Percentiles rank a stretch among this genome's conserved stretches.
phyloP scores from a whole-genome alignment of 2,113 vertebrate species.

The Eublepharis macularius region DNA sequence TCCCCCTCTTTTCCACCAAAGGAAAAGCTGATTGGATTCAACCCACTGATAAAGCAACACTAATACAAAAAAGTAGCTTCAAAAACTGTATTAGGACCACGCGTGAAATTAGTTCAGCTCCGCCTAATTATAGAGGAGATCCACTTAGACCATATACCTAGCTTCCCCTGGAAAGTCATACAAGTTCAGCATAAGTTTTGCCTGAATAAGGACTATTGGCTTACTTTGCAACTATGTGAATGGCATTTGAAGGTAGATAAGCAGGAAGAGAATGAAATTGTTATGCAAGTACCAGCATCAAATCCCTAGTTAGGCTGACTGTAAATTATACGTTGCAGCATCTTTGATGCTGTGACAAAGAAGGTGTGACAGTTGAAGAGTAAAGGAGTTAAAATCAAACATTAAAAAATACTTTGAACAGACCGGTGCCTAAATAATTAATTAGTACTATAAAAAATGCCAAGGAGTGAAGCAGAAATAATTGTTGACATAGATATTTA shows the following conservation, averaged over 20 bases:
- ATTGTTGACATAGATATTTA: conserved; percentile 34
- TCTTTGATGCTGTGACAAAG: conserved; percentile 32
- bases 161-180: rapidly evolving
- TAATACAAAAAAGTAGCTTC: rapidly evolving
- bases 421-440: conserved; percentile 51
- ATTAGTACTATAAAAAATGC: background rate
- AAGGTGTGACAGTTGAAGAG: conserved; percentile 36
- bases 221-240: background rate
- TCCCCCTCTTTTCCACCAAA: too few species aligned
- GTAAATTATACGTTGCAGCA: conserved; percentile 9
- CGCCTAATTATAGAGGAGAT: background rate
- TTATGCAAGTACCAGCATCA: conserved; percentile 5
- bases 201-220: background rate
- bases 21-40: too few species aligned
- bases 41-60: background rate
- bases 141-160: background rate
- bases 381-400: conserved; percentile 28
- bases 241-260: conserved; percentile 13
- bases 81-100: background rate
- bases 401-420: conserved; percentile 32
- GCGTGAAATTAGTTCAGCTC: background rate
- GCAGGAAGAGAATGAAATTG: background rate
- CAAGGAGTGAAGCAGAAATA: conserved; percentile 36
- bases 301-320: conserved; percentile 1
- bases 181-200: background rate